Percentiles rank a stretch among this genome's conserved stretches.
Conservation (phyloP, 2,797 vertebrate genomes). For the Eupleurogrammus muticus region DNA sequence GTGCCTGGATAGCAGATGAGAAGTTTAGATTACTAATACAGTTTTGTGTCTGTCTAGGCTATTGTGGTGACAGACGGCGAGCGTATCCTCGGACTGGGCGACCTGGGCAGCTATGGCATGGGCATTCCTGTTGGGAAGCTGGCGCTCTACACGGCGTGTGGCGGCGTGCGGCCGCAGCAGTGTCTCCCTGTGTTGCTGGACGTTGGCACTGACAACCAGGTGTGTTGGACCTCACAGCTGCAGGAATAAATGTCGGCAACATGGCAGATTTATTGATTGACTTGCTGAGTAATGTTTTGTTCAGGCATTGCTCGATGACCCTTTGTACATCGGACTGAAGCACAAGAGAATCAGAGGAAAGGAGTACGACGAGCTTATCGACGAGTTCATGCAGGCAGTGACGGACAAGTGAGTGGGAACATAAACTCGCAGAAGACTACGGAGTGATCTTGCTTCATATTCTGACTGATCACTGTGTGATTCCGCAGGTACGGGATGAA, state of each 20-base stretch:
- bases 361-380: slow-evolving; percentile 93
- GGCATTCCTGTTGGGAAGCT: slow-evolving; percentile 97
- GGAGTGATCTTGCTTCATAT: background rate
- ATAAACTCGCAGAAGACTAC: accelerated
- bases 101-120: slow-evolving; percentile 97
- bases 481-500: slow-evolving; percentile 93
- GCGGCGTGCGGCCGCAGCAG: slow-evolving; percentile 90
- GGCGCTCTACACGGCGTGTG: slow-evolving; percentile 96
- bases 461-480: slow-evolving; percentile 2
- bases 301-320: slow-evolving; percentile 93
- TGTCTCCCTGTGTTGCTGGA: slow-evolving; percentile 97
- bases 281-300: slow-evolving; percentile 63
- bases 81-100: slow-evolving; percentile 95
- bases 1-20: background rate
- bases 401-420: slow-evolving; percentile 91
- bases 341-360: slow-evolving; percentile 94
- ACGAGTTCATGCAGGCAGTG: slow-evolving; percentile 98
- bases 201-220: slow-evolving; percentile 94
- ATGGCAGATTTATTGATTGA: background rate
- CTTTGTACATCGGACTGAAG: slow-evolving; percentile 97
- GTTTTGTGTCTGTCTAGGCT: slow-evolving; percentile 81
- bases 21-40: background rate
- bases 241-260: background rate
- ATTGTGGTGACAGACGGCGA: slow-evolving; percentile 98
- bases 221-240: slow-evolving; percentile 61